A percentile compares a stretch with the other conserved stretches of the same genome.
Conservation (phyloP, 1,140 invertebrate genomes). For the Amphibalanus amphitrite region DNA sequence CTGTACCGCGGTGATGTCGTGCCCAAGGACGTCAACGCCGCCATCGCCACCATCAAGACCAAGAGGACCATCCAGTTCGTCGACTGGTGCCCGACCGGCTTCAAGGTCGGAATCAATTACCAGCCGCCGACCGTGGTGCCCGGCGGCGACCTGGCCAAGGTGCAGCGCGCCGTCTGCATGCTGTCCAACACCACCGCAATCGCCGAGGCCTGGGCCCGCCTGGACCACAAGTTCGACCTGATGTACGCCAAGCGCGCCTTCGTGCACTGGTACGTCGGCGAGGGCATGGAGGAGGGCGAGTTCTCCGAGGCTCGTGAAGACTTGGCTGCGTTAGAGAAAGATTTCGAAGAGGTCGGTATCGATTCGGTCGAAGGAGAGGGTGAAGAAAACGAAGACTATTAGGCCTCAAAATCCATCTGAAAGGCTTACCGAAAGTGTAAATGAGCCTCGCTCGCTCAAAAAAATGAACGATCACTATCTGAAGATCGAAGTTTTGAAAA, state of each 20-base stretch:
- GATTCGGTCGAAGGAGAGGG: conserved; percentile 32
- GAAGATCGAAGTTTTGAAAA: too few relatives aligned
- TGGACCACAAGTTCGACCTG: conserved; percentile 40
- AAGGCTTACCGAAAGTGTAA: too few relatives aligned
- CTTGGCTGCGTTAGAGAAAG: conserved; percentile 62
- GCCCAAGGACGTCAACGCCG: conserved; percentile 71
- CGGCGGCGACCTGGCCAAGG: conserved; percentile 55
- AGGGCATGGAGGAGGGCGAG: conserved; percentile 9
- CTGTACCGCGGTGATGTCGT: conserved; percentile 58
- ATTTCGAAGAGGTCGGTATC: conserved; percentile 63
- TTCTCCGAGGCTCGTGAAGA: conserved; percentile 41
- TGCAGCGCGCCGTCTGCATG: conserved; percentile 70
- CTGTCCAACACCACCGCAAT: conserved; percentile 47
- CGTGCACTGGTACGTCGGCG: conserved; percentile 26
- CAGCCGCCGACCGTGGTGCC: conserved; percentile 38
- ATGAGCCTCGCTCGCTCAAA: too few relatives aligned
- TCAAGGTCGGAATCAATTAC: conserved; percentile 22
- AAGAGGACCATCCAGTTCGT: conserved; percentile 52
- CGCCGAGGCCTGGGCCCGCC: conserved; percentile 46
- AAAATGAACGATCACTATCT: too few relatives aligned
- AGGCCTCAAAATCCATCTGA: neutral
- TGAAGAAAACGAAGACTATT: conserved; percentile 25
- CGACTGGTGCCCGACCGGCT: conserved; percentile 36
- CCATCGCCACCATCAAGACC: conserved; percentile 66
- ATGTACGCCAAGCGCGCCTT: conserved; percentile 39